Percentiles rank a stretch among this genome's conserved stretches.
Evolutionary conservation across 2,113 vertebrate species (phyloP).

Genomic region (Triplophysa dalaica): DNA sequence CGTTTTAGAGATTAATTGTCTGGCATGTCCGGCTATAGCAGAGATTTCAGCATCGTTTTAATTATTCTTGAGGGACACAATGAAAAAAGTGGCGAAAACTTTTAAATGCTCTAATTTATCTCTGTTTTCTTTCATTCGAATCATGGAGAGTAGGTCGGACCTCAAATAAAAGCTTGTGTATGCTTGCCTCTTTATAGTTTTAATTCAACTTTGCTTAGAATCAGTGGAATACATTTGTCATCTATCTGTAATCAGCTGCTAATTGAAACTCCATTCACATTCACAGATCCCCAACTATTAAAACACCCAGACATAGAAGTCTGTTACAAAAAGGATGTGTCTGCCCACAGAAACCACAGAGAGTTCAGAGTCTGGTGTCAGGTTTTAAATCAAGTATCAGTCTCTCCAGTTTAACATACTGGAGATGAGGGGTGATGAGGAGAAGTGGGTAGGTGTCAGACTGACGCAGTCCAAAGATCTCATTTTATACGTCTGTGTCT

Average conservation of each 20-base stretch:
- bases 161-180: not conserved
- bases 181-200: slow-evolving; percentile 21
- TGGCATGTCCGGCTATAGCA: not conserved
- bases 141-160: not conserved
- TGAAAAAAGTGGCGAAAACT: not conserved
- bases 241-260: slow-evolving; percentile 52
- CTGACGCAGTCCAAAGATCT: not conserved
- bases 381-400: not conserved
- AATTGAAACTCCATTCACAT: slow-evolving; percentile 27
- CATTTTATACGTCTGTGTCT: not conserved
- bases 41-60: not conserved
- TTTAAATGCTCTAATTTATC: not conserved
- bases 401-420: not conserved
- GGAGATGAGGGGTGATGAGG: not conserved
- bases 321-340: not conserved
- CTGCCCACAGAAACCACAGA: not conserved
- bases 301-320: not conserved
- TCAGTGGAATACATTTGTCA: slow-evolving; percentile 43
- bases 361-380: not conserved
- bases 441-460: not conserved
- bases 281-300: not conserved
- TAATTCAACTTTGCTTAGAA: slow-evolving; percentile 33
- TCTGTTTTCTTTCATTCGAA: not conserved
- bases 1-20: not conserved
- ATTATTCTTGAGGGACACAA: not conserved